Evolutionary conservation across 2,888 invertebrate species (phyloP), one percentile per base, ranked within the genome.

Genomic region (Acronicta psi): DNA sequence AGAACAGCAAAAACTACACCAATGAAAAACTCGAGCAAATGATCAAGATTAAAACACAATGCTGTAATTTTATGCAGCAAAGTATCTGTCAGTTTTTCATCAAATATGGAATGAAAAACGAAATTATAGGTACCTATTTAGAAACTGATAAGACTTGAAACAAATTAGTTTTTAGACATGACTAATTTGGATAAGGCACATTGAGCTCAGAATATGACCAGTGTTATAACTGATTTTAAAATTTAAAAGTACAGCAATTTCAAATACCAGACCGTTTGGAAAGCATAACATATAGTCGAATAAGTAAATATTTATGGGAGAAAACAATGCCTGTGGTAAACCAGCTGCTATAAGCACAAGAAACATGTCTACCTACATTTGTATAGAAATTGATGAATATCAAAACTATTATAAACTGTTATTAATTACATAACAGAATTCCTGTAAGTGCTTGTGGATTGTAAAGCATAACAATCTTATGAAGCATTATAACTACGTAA

Each of bases 1-100:
- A 62, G 53, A 69, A 75, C 58, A 51, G 53, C 55, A 63, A 56
- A 59, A 67, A 64, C 40, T 38, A 13, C 8, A 40, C 43, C 44
- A 42, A 37, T 55, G 46, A 54, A 57, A 69, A 58, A 54, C 51
- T 50, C 40, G 34, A 41, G 34, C 23, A 71, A 61, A 52, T 50
- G 37, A 60, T 60, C 52, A 45, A 69, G 16, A 53, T 51, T 50
- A 47, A 43, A 56, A 71, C 52, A 60, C 73, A 64, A 53, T 56
- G 58, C 13, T 55, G 38, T 53, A 42, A 60, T 53, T 55, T 42
- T 58, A 64, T 63, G 53, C 52, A 57, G 57, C 51, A 43, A 59
- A 72, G 47, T 43, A 55, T 37, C 37, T 40, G 57, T 31, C 36
- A 29, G 36, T 47, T 43, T 50, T 58, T 50, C 41, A 46, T 25